Evolutionary conservation across 1,140 invertebrate genomes (phyloP).

Genomic region (Tetranychus urticae): DNA sequence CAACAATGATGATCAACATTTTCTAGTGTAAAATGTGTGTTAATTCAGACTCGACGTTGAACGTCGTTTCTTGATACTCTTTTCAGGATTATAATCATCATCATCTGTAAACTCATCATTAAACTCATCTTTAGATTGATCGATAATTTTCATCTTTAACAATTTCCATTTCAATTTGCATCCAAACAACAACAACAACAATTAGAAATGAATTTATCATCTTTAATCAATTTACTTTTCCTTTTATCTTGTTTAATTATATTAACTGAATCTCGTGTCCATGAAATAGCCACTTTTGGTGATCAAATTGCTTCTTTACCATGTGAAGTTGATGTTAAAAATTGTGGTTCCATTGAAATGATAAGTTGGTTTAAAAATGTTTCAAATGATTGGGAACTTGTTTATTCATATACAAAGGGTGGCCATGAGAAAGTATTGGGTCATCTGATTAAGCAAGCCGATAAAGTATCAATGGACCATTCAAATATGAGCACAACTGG

Average conservation of each 20-base stretch:
- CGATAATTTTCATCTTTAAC: too few relatives aligned
- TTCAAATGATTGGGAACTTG: slow-evolving; percentile 12
- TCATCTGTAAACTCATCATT: too few relatives aligned
- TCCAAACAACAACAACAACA: background rate
- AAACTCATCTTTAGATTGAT: too few relatives aligned
- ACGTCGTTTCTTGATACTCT: too few relatives aligned
- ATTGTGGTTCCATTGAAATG: slow-evolving; percentile 15
- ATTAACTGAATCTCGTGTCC: background rate
- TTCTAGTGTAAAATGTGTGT: too few relatives aligned
- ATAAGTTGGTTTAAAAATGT: slow-evolving; percentile 15
- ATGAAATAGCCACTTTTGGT: slow-evolving; percentile 12
- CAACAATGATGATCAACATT: too few relatives aligned
- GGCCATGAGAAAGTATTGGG: slow-evolving; percentile 11
- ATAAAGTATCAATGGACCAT: slow-evolving; percentile 2
- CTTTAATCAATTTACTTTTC: too few relatives aligned
- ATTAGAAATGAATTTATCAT: background rate
- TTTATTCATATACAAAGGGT: slow-evolving; percentile 12
- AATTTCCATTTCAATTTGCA: too few relatives aligned
- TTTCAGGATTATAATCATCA: too few relatives aligned
- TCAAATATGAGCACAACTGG: slow-evolving; percentile 1
- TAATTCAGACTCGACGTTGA: too few relatives aligned
- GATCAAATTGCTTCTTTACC: slow-evolving; percentile 12
- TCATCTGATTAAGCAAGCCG: slow-evolving; percentile 3
- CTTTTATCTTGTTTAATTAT: too few relatives aligned
- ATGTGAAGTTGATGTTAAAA: slow-evolving; percentile 12